phyloP scores from a whole-genome alignment of 2,797 vertebrate genomes.

The Leptodactylus fallax region DNA sequence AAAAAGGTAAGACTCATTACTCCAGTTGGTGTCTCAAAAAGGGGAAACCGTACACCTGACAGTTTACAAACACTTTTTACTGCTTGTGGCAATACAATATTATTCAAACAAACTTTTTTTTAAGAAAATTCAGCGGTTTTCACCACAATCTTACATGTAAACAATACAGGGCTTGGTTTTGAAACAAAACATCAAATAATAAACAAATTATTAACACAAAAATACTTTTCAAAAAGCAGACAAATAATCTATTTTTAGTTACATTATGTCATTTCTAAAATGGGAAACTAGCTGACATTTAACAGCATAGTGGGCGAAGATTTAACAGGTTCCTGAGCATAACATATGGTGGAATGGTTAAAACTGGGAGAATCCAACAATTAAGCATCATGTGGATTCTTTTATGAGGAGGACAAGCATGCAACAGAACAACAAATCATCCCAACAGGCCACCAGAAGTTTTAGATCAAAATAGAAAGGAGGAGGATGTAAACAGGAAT shows the following conservation, averaged over 20 bases:
- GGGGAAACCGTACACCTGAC: background rate
- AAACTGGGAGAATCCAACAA: background rate
- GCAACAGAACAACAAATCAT: slow-evolving; percentile 25
- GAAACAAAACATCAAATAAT: background rate
- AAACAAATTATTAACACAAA: background rate
- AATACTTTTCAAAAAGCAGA: background rate
- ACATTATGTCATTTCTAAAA: slow-evolving; percentile 1
- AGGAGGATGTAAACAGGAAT: background rate
- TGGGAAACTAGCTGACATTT: background rate
- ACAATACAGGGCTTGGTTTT: background rate
- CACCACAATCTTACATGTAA: background rate
- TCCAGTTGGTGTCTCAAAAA: too few species aligned
- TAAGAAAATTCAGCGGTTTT: background rate
- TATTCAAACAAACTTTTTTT: background rate
- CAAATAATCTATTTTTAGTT: background rate
- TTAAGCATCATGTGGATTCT: background rate
- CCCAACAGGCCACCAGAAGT: background rate
- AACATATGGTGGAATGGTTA: background rate
- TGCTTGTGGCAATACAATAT: background rate
- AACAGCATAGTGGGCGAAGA: background rate
- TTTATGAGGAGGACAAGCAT: background rate
- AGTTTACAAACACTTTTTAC: background rate
- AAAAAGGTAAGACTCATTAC: too few species aligned
- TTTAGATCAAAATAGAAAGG: background rate
- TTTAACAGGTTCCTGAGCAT: background rate